These are phyloP conservation scores for Agapornis canus DNA, from an alignment of 2,797 vertebrate genomes.

Conservation along the genomic window DNA sequence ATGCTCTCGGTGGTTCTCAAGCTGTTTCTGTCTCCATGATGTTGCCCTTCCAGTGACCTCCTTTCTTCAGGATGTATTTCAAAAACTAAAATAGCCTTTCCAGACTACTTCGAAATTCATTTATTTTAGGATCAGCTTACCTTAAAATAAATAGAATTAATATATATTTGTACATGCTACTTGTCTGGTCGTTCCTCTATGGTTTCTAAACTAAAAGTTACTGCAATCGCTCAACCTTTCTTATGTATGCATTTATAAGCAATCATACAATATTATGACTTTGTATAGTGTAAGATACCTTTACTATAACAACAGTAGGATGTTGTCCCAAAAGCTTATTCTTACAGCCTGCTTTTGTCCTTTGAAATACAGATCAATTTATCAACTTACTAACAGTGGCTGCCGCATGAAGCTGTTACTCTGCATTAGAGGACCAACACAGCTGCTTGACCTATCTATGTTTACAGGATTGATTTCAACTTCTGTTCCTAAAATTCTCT, in stretches of 20 bases:
- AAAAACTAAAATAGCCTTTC: background rate
- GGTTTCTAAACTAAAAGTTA: background rate
- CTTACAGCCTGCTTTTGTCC: background rate
- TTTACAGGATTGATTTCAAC: background rate
- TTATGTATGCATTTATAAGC: background rate
- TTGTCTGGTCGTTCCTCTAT: background rate
- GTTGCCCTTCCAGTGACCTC: constrained; percentile 30
- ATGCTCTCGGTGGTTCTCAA: background rate
- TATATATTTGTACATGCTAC: background rate
- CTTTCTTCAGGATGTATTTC: background rate
- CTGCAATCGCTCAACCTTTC: background rate
- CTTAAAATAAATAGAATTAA: background rate
- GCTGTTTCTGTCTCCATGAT: constrained; percentile 6
- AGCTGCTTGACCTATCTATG: background rate
- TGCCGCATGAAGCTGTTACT: background rate
- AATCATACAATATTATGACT: background rate
- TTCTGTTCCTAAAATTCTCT: background rate
- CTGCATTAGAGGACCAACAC: background rate
- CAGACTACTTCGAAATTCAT: background rate
- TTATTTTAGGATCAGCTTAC: background rate
- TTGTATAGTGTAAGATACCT: background rate
- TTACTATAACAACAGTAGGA: background rate
- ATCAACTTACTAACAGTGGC: background rate
- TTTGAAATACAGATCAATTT: background rate
- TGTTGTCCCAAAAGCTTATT: background rate